phyloP scores from a whole-genome alignment of 1,140 invertebrate genomes.

The Stenopsyche tienmushanensis region DNA sequence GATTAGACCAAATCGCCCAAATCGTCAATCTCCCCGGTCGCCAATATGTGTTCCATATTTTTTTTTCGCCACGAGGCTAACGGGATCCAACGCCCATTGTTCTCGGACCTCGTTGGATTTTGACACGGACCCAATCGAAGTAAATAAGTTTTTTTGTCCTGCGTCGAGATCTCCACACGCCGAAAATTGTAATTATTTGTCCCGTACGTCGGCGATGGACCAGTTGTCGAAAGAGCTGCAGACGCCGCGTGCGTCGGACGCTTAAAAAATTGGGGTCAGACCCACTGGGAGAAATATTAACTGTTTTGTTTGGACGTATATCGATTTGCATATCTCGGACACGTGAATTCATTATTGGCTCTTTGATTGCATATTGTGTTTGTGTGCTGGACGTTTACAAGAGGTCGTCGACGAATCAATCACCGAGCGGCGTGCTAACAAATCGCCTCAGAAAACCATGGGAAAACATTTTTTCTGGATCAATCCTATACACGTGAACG shows the following conservation, averaged over 20 bases:
- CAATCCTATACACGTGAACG: too few relatives aligned
- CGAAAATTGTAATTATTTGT: conserved; percentile 13
- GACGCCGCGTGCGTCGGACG: background rate
- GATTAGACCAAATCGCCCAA: too few relatives aligned
- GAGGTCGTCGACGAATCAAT: too few relatives aligned
- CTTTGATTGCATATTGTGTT: too few relatives aligned
- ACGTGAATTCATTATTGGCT: too few relatives aligned
- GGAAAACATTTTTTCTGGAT: too few relatives aligned
- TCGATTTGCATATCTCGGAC: too few relatives aligned
- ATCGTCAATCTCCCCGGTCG: too few relatives aligned
- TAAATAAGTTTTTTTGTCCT: background rate
- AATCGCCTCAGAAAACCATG: too few relatives aligned
- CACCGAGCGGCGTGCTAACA: too few relatives aligned
- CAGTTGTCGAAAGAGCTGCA: background rate
- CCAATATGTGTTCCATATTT: conserved; percentile 14
- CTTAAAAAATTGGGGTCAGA: background rate
- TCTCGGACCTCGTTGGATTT: background rate
- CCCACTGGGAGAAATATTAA: background rate
- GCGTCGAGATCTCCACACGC: background rate
- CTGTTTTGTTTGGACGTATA: background rate
- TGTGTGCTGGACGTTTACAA: too few relatives aligned
- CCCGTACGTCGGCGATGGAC: background rate
- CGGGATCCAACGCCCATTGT: background rate
- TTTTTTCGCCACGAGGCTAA: conserved; percentile 9
- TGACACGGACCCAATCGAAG: conserved; percentile 15